phyloP scores from a whole-genome alignment of 2,797 vertebrate species.

The Sebastes hopkinsi region DNA sequence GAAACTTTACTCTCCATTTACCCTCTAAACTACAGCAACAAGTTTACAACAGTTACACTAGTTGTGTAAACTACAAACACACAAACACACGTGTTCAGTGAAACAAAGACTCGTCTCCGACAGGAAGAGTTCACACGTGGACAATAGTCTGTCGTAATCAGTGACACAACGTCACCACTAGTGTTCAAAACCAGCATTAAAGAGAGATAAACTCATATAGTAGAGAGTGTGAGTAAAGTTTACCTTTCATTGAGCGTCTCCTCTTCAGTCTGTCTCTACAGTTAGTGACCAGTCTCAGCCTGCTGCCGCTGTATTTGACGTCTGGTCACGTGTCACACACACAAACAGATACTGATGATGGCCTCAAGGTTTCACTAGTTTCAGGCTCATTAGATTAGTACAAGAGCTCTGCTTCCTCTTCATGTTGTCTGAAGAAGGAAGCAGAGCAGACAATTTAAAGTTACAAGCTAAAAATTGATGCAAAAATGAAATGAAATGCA shows the following conservation, averaged over 20 bases:
- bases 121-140: constrained; percentile 15
- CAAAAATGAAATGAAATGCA: no score
- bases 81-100: neutral
- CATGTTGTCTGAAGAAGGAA: neutral
- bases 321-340: constrained; percentile 46
- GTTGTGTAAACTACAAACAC: neutral
- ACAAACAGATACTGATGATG: no score
- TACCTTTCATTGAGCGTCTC: constrained; percentile 41
- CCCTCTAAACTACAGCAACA: neutral
- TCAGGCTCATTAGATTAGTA: neutral
- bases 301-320: constrained; percentile 4
- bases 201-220: fast-evolving
- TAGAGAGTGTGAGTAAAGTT: fast-evolving
- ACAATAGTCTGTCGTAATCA: neutral
- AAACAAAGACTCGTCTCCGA: neutral
- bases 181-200: neutral
- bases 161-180: neutral
- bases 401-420: neutral
- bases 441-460: fast-evolving
- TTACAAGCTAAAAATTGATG: no score
- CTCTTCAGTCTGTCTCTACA: neutral
- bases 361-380: neutral
- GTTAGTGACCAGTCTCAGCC: neutral
- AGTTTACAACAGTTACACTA: neutral
- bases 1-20: neutral